A percentile compares a stretch with the other conserved stretches of the same genome.
Evolutionary conservation across 2,797 vertebrate species (phyloP).

Genomic region (Sciaenops ocellatus): DNA sequence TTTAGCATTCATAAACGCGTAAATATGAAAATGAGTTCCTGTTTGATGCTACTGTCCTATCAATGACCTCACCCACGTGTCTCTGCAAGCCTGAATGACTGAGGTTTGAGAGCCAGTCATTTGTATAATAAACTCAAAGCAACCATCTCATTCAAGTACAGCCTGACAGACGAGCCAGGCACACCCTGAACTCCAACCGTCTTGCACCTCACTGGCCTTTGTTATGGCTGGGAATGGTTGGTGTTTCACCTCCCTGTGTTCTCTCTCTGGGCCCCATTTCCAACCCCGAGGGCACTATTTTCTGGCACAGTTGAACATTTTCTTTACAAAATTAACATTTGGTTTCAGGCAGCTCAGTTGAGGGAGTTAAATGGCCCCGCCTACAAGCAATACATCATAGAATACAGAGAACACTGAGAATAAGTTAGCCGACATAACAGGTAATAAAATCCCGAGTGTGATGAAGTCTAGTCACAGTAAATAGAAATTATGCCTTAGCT

Average conservation of each 20-base stretch:
- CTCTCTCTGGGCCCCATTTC: constrained; percentile 38
- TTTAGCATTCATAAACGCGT: background rate
- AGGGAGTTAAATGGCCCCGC: constrained; percentile 12
- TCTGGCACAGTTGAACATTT: constrained; percentile 38
- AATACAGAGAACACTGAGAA: background rate
- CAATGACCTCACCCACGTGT: constrained; percentile 49
- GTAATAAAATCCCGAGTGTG: constrained; percentile 4
- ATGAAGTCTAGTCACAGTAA: background rate
- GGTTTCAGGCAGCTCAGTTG: constrained; percentile 15
- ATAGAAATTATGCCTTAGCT: constrained; percentile 5
- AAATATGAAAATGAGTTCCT: background rate
- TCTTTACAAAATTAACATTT: constrained; percentile 24
- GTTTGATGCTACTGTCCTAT: constrained; percentile 13
- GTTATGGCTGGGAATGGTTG: constrained; percentile 43
- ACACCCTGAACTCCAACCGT: constrained; percentile 78
- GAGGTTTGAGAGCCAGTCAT: constrained; percentile 37
- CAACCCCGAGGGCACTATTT: constrained; percentile 40
- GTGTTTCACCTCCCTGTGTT: constrained; percentile 54
- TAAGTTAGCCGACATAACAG: background rate
- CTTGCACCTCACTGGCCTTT: constrained; percentile 62
- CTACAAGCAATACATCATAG: background rate
- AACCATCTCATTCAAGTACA: constrained; percentile 58
- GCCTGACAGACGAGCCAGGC: constrained; percentile 69
- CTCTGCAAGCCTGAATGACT: constrained; percentile 58
- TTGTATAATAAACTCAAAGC: constrained; percentile 59